These are phyloP conservation scores for Mohoua ochrocephala DNA, from an alignment of 2,113 vertebrate genomes.

Conservation along the genomic window DNA sequence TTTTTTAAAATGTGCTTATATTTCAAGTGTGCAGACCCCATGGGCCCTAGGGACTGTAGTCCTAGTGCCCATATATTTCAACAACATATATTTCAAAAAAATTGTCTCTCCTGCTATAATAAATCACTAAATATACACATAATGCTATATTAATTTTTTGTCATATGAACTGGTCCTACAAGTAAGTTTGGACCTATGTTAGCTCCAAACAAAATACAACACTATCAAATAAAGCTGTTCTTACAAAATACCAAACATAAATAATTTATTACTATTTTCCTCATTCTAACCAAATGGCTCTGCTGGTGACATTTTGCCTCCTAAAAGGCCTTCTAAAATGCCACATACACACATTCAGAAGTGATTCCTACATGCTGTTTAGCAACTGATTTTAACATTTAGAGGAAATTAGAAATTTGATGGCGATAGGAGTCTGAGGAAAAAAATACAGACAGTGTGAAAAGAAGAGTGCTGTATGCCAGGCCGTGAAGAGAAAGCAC, in stretches of 20 bases:
- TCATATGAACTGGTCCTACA: not conserved
- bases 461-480: not conserved
- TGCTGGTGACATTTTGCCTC: not conserved
- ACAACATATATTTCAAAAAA: not conserved
- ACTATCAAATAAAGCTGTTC: not conserved
- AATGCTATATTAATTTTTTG: not conserved
- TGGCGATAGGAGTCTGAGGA: not conserved
- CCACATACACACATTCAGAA: not conserved
- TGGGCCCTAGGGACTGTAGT: not conserved
- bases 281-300: not conserved
- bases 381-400: not conserved
- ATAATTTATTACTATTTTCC: not conserved
- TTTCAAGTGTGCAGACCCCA: not conserved
- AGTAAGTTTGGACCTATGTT: not conserved
- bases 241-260: not conserved
- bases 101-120: not conserved
- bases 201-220: not conserved
- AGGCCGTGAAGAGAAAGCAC: not conserved
- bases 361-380: not conserved
- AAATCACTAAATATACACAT: not conserved
- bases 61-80: no score
- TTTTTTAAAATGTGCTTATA: not conserved
- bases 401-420: not conserved
- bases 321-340: not conserved
- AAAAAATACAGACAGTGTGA: not conserved